Conservation (phyloP, 2,888 invertebrate species). For the Phorcus lineatus region DNA sequence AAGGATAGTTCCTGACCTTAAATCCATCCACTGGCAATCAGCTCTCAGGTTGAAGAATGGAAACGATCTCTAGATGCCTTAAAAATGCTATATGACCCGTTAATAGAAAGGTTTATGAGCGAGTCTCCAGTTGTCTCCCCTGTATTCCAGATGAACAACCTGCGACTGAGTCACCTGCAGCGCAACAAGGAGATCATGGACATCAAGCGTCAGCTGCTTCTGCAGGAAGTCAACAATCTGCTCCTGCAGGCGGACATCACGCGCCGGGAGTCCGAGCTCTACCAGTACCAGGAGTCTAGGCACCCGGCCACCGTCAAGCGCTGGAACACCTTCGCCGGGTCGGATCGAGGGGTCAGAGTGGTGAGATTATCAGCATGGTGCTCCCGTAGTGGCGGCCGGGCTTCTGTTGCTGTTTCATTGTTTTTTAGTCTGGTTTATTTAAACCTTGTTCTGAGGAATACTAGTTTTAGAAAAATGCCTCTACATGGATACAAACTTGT, state of each 20-base stretch:
- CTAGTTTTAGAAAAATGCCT: too few species aligned
- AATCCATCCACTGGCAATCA: too few species aligned
- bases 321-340: conserved; percentile 70
- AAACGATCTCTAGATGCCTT: too few species aligned
- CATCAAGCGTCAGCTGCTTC: conserved; percentile 70
- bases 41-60: too few species aligned
- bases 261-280: conserved; percentile 66
- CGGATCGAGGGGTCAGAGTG: conserved; percentile 57
- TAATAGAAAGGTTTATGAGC: background rate
- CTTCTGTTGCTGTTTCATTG: too few species aligned
- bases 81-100: too few species aligned
- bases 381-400: too few species aligned
- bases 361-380: conserved; percentile 34
- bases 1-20: too few species aligned
- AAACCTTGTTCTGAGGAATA: too few species aligned
- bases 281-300: conserved; percentile 61
- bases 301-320: conserved; percentile 58
- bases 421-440: too few species aligned
- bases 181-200: conserved; percentile 72
- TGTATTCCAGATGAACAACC: conserved; percentile 64
- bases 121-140: background rate
- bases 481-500: too few species aligned
- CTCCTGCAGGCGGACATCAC: conserved; percentile 71
- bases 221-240: conserved; percentile 73
- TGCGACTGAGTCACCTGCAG: conserved; percentile 69